These are phyloP conservation scores for Holocentrus rufus DNA, from an alignment of 2,797 vertebrate species.

Conservation along the genomic window DNA sequence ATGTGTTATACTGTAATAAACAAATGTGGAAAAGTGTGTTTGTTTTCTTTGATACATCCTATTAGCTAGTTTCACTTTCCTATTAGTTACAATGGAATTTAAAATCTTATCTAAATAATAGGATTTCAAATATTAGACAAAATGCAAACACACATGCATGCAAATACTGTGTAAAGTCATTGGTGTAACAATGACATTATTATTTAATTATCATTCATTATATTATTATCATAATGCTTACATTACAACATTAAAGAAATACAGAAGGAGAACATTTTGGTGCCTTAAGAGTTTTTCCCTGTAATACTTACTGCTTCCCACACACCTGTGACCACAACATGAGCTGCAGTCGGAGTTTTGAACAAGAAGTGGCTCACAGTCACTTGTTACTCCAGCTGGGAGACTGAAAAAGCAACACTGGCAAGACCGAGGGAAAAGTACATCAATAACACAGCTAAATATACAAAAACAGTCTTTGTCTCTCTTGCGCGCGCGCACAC, in stretches of 20 bases:
- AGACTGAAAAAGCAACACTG: slow-evolving; percentile 73
- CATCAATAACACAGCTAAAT: slow-evolving; percentile 76
- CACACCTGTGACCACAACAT: slow-evolving; percentile 39
- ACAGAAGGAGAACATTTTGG: neutral
- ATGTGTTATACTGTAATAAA: slow-evolving; percentile 34
- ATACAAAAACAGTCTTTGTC: slow-evolving; percentile 68
- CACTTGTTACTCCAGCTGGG: slow-evolving; percentile 77
- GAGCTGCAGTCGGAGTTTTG: slow-evolving; percentile 49
- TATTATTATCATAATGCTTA: too few relatives aligned
- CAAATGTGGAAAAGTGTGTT: slow-evolving; percentile 21
- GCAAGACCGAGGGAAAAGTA: slow-evolving; percentile 65
- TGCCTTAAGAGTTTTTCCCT: neutral
- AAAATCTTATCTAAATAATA: neutral
- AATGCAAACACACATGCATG: neutral
- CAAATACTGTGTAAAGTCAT: too few relatives aligned
- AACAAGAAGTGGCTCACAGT: slow-evolving; percentile 60
- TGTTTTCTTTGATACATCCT: neutral
- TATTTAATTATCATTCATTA: too few relatives aligned
- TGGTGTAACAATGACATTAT: too few relatives aligned
- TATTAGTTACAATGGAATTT: too few relatives aligned
- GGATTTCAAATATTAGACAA: slow-evolving; percentile 5
- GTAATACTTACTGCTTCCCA: slow-evolving; percentile 7
- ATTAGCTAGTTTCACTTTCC: slow-evolving; percentile 28
- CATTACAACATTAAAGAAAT: too few relatives aligned
- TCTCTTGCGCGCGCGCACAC: slow-evolving; percentile 25